Base-by-base conservation (phyloP, 2,113 vertebrate species). In the Pelecanoides urinatrix region DNA sequence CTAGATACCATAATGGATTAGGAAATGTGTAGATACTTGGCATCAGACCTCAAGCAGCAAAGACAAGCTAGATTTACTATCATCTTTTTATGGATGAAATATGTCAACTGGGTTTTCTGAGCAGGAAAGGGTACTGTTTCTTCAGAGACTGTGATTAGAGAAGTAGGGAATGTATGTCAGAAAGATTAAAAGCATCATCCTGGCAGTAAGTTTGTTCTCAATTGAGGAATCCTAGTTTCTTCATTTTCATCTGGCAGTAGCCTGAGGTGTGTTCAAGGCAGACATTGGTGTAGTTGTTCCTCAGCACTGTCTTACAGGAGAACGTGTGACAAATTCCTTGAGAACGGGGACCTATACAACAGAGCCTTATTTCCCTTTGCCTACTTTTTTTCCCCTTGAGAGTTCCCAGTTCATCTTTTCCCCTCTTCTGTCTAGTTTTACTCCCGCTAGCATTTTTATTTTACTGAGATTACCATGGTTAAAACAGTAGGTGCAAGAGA, bases 131-230 rank as follows among this genome's bases (percentile, higher is more conserved):
- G 32, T 87, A 66, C 76, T 74, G 30, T 36, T 79, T 30, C 66
- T 83, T 91, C 34, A n/a, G 42, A 74, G 68, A 16, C 36, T 70
- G 4, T n/a, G 72, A 36, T 74, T 76, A 80, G 63, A 71, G 76
- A 93, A 80, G 26, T 47, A 55, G 47, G 52, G 75, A 83, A n/a
- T 40, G 52, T 49, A 53, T 71, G 67, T 75, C 53, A 73, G 76
- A 93, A 83, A 47, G 42, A 92, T 93, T 92, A 73, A 67, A 53
- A 67, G 42, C n/a, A 75, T 59, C 55, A 38, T 72, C 40, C 77
- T 94, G 38, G 47, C 85, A 81, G 78, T 66, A 93, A 90, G 74
- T 67, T 91, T 84, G 65, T 81, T 91, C 76, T 89, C 86, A 58
- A 59, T 11, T 95, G 62, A 76, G 61, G 68, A 89, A 86, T 92